These are phyloP conservation scores for Stichopus chloronotus DNA, from an alignment of 35 echinoderm and acorn worm species.

Conservation along the genomic window DNA sequence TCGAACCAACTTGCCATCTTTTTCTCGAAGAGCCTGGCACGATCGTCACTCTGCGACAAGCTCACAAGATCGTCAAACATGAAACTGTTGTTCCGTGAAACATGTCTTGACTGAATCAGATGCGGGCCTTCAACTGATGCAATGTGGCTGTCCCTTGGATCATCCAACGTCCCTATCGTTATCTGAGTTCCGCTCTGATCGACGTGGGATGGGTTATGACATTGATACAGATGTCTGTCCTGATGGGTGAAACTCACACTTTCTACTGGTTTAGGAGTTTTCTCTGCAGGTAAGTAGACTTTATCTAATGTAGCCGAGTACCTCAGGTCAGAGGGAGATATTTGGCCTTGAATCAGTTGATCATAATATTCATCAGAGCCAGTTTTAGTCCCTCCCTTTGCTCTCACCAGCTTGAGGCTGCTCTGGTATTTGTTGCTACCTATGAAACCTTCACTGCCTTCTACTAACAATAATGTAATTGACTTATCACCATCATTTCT, in stretches of 20 bases:
- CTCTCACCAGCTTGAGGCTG: neutral
- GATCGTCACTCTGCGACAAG: neutral
- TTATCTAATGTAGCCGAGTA: constrained; percentile 4
- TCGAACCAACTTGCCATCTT: neutral
- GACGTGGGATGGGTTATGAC: neutral
- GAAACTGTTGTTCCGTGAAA: neutral
- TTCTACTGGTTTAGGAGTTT: neutral
- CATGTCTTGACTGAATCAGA: neutral
- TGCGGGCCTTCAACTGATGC: neutral
- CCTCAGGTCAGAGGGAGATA: neutral
- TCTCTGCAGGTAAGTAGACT: neutral
- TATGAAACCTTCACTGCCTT: neutral
- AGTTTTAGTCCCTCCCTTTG: neutral
- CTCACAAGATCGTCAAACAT: neutral
- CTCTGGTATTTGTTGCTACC: neutral
- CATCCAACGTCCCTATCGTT: neutral
- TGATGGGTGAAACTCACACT: neutral
- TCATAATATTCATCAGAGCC: neutral
- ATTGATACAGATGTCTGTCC: neutral
- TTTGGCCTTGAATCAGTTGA: neutral
- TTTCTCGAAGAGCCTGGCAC: neutral
- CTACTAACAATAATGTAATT: neutral
- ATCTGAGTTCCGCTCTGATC: neutral
- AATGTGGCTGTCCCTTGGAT: neutral
- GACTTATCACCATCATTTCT: neutral